Base-by-base conservation (phyloP, 2,888 invertebrate genomes). In the Gymnoscelis rufifasciata region DNA sequence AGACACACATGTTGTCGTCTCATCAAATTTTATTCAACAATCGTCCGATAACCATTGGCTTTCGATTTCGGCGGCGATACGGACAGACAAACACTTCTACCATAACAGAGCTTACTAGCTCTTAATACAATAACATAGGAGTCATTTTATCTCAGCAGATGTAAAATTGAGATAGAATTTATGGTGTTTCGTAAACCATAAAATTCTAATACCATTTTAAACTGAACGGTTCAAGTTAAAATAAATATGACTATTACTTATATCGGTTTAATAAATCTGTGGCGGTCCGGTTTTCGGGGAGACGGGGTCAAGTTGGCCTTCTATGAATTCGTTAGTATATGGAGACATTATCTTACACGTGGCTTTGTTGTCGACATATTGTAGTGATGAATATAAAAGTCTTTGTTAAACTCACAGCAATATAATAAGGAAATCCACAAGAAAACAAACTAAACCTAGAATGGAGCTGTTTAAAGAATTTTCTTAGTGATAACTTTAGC, bases 61-160 rank as follows among this genome's bases (percentile, higher is more conserved):
- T 54, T 56, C 53, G 41, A 54, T 56, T 54, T 52, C 56, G 51
- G 46, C 45, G 43, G 53, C 46, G 26, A 56, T 53, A 53, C 43
- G 23, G 23, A 13, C 19, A 28, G 24, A 51, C 47, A 36, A 41
- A 37, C 33, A 47, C 42, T 46, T 53, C 38, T 41, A 15, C 36
- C 36, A 29, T n/a, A 40, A 40, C 29, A 47, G 13, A 19, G 12
- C 33, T n/a, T 27, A 11, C 19, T 40, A 7, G 30, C n/a, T 13
- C 26, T 5, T 48, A 30, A 13, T n/a, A 5, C 12, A 15, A 13
- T 7, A 4, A 0, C 23, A 40, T 40, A 43, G 6, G 24, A 23
- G 14, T 3, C 26, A 43, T 27, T 6, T 37, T 43, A 7, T 8
- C 26, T 28, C 14, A 31, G 3, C n/a, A 5, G 7, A 0, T 19